These are phyloP conservation scores for Chrysopilus asiliformis DNA, from an alignment of 2,888 invertebrate species.

Conservation along the genomic window DNA sequence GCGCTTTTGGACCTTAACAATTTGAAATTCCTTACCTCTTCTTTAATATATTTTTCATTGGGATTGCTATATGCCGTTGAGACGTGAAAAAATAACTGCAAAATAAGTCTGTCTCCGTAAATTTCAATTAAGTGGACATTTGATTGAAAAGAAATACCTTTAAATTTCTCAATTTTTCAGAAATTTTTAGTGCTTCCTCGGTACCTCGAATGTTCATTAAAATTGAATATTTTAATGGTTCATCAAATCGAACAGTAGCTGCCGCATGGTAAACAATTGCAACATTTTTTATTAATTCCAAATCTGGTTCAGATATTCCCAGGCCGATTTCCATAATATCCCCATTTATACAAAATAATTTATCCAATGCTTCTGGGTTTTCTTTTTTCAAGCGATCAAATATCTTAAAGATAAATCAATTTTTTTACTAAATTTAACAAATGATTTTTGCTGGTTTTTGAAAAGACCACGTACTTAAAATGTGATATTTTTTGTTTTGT, in stretches of 20 bases:
- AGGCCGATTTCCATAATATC: slow-evolving; percentile 42
- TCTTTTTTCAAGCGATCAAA: slow-evolving; percentile 29
- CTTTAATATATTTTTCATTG: slow-evolving; percentile 52
- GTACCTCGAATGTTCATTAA: slow-evolving; percentile 46
- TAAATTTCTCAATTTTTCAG: slow-evolving; percentile 37
- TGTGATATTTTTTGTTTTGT: too few relatives aligned
- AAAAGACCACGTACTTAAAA: too few relatives aligned
- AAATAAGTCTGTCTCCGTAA: not conserved
- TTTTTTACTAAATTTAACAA: too few relatives aligned
- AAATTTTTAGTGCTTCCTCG: slow-evolving; percentile 42
- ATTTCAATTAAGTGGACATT: too few relatives aligned
- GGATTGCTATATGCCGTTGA: slow-evolving; percentile 73
- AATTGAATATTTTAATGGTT: slow-evolving; percentile 47
- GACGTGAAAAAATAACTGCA: slow-evolving; percentile 43
- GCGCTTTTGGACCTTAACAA: too few relatives aligned
- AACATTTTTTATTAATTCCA: slow-evolving; percentile 41
- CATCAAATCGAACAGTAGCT: slow-evolving; percentile 64
- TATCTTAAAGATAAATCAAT: slow-evolving; percentile 3
- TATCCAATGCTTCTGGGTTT: slow-evolving; percentile 40
- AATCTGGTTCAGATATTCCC: slow-evolving; percentile 39
- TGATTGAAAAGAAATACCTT: slow-evolving; percentile 38
- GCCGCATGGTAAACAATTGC: slow-evolving; percentile 57
- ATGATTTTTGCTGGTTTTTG: too few relatives aligned
- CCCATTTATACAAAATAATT: slow-evolving; percentile 47
- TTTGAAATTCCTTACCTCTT: slow-evolving; percentile 40